These are phyloP conservation scores for Ephialtes manifestator DNA, from an alignment of 2,888 invertebrate genomes.

Conservation along the genomic window DNA sequence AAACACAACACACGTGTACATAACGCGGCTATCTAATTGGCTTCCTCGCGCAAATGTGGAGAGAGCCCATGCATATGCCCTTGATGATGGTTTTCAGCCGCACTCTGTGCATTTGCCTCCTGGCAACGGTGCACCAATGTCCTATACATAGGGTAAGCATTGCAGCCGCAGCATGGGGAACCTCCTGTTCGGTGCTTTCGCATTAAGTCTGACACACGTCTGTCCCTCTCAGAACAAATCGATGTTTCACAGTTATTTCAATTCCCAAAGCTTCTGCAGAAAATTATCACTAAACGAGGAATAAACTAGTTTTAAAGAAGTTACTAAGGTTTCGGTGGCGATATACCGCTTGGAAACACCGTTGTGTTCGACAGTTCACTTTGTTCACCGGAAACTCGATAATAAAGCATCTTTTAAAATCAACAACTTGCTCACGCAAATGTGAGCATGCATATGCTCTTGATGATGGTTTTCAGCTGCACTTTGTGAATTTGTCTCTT, in stretches of 20 bases:
- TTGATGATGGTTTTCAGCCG: slow-evolving; percentile 61
- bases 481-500: slow-evolving; percentile 19
- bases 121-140: slow-evolving; percentile 35
- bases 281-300: slow-evolving; percentile 8
- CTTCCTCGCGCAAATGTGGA: slow-evolving; percentile 52
- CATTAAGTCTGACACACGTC: not conserved
- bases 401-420: slow-evolving; percentile 42
- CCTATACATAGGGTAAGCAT: slow-evolving; percentile 12
- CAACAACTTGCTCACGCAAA: slow-evolving; percentile 43
- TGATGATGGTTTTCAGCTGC: slow-evolving; percentile 60
- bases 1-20: slow-evolving; percentile 61
- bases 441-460: slow-evolving; percentile 51
- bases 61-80: slow-evolving; percentile 47
- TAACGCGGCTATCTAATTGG: slow-evolving; percentile 67
- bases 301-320: slow-evolving; percentile 39
- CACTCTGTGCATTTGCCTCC: slow-evolving; percentile 20
- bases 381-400: slow-evolving; percentile 23
- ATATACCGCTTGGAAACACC: not conserved
- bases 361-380: slow-evolving; percentile 26
- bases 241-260: slow-evolving; percentile 1
- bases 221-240: not conserved
- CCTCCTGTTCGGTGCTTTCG: slow-evolving; percentile 10
- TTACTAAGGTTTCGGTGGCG: not conserved
- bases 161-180: slow-evolving; percentile 9
- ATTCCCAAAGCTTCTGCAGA: slow-evolving; percentile 16